Percentiles rank a stretch among this genome's conserved stretches.
phyloP scores from a whole-genome alignment of 2,113 vertebrate genomes.

The Tichodroma muraria region DNA sequence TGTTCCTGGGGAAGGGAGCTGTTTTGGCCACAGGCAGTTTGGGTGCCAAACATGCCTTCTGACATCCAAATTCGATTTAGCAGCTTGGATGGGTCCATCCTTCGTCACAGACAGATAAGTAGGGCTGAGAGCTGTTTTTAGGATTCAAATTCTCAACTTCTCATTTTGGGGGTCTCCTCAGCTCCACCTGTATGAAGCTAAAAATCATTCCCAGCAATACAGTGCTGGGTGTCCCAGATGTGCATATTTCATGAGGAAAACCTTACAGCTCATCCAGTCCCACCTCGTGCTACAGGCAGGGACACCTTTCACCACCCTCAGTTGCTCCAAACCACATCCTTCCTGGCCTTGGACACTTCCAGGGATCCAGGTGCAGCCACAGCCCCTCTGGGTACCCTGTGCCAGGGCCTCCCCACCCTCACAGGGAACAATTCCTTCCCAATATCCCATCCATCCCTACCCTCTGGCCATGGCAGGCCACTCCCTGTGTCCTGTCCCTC shows the following conservation, averaged over 20 bases:
- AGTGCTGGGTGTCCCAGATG: not conserved
- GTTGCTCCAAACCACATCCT: fast-evolving
- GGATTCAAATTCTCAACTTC: not conserved
- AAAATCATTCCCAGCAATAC: not conserved
- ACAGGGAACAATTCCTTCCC: not conserved
- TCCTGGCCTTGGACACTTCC: fast-evolving
- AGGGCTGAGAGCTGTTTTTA: not conserved
- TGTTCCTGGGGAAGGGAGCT: not conserved
- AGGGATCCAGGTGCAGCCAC: not conserved
- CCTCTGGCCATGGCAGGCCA: not conserved
- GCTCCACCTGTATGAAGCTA: not conserved
- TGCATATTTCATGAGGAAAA: not conserved
- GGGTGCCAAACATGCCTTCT: not conserved
- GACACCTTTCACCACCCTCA: not conserved
- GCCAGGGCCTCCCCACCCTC: not conserved
- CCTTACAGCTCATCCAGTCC: not conserved
- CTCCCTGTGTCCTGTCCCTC: not conserved
- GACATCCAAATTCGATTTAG: not conserved
- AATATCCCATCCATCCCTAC: not conserved
- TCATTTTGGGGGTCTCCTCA: not conserved
- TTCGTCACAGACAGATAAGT: not conserved
- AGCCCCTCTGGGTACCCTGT: not conserved
- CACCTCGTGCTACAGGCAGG: not conserved
- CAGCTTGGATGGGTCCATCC: not conserved
- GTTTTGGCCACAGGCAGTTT: not conserved